These are phyloP conservation scores for Poecilobothrus nobilitatus DNA, from an alignment of 2,888 invertebrate genomes.

Conservation along the genomic window DNA sequence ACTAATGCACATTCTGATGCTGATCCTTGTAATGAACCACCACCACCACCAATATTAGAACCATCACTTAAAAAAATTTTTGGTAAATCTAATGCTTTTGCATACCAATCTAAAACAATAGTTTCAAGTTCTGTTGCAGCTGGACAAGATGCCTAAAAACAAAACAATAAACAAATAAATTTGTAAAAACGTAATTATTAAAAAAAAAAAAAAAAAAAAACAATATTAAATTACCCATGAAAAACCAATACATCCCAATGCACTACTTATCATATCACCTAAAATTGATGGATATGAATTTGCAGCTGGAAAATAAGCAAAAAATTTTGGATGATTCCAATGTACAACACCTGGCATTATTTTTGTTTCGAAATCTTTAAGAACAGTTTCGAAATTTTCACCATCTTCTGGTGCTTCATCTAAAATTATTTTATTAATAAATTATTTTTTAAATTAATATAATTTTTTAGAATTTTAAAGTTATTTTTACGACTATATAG, in stretches of 20 bases:
- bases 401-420: slow-evolving; percentile 60
- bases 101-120: slow-evolving; percentile 75
- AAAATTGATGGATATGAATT: slow-evolving; percentile 86
- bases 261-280: slow-evolving; percentile 82
- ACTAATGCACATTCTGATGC: slow-evolving; percentile 77
- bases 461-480: slow-evolving; percentile 11
- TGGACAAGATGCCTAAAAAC: slow-evolving; percentile 66
- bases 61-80: slow-evolving; percentile 49
- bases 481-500: too few relatives aligned
- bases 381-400: slow-evolving; percentile 66
- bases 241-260: slow-evolving; percentile 84
- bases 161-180: background rate
- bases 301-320: slow-evolving; percentile 89
- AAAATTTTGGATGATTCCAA: slow-evolving; percentile 90
- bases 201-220: too few relatives aligned
- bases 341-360: slow-evolving; percentile 80
- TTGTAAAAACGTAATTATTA: background rate
- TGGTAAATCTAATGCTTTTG: slow-evolving; percentile 65
- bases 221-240: slow-evolving; percentile 64
- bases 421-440: slow-evolving; percentile 22
- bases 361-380: slow-evolving; percentile 67
- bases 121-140: slow-evolving; percentile 80
- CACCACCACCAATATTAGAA: slow-evolving; percentile 48
- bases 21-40: slow-evolving; percentile 75
- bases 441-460: slow-evolving; percentile 12